Evolutionary conservation across 1,140 invertebrate species (phyloP).

Genomic region (Apis florea): DNA sequence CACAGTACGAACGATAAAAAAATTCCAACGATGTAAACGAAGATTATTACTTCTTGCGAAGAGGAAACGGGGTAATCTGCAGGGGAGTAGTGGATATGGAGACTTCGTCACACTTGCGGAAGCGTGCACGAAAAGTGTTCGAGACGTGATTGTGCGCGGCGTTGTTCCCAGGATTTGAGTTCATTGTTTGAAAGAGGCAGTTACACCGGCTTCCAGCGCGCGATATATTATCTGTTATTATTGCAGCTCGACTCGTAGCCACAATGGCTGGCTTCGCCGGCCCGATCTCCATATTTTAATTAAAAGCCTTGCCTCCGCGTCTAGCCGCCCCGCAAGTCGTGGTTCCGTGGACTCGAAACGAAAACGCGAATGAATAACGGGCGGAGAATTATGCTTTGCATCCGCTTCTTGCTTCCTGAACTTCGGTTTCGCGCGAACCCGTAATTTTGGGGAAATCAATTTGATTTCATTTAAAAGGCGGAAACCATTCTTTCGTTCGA

Average conservation of each 20-base stretch:
- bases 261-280: conserved; percentile 72
- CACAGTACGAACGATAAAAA: not conserved
- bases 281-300: conserved; percentile 79
- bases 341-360: conserved; percentile 20
- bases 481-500: too few relatives aligned
- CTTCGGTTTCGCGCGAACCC: not conserved
- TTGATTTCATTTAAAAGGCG: too few relatives aligned
- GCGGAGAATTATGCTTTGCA: not conserved
- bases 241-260: conserved; percentile 72
- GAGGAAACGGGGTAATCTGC: not conserved
- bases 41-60: not conserved
- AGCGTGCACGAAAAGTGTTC: conserved; percentile 51
- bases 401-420: not conserved
- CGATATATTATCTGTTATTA: conserved; percentile 79
- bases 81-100: not conserved
- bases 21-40: not conserved
- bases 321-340: conserved; percentile 36
- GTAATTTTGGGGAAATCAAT: too few relatives aligned
- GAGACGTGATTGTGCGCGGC: conserved; percentile 71
- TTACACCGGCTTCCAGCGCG: conserved; percentile 67
- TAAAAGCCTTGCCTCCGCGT: conserved; percentile 71
- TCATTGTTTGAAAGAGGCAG: conserved; percentile 74
- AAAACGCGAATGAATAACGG: conserved; percentile 2
- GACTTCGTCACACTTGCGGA: conserved; percentile 5
- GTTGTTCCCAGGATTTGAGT: conserved; percentile 73